Evolutionary conservation across 2,888 invertebrate species (phyloP).

Genomic region (Syritta pipiens): DNA sequence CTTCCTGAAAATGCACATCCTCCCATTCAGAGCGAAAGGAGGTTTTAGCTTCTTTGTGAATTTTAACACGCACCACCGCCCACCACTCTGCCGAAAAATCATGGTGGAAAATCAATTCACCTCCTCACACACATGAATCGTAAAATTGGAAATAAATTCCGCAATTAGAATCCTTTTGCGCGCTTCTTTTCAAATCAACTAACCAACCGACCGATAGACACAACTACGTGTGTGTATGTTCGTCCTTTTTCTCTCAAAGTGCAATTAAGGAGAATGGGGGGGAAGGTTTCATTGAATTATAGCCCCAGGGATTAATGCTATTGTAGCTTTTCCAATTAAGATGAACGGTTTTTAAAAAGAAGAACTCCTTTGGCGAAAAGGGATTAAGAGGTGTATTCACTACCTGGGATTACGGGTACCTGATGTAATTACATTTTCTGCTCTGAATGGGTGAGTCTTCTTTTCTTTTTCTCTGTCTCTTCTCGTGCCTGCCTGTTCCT

Average conservation of each 20-base stretch:
- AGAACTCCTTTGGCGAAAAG: slow-evolving; percentile 22
- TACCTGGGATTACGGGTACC: slow-evolving; percentile 33
- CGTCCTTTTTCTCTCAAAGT: slow-evolving; percentile 25
- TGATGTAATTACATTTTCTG: slow-evolving; percentile 60
- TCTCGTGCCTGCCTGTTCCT: background rate
- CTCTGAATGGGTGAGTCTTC: slow-evolving; percentile 35
- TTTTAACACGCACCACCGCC: background rate
- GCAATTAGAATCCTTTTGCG: slow-evolving; percentile 27
- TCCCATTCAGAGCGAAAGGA: slow-evolving; percentile 5
- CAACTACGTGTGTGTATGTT: too few relatives aligned
- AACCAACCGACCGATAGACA: too few relatives aligned
- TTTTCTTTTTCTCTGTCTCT: background rate
- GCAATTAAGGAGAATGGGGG: slow-evolving; percentile 60
- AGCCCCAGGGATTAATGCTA: slow-evolving; percentile 59
- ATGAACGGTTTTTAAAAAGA: slow-evolving; percentile 56
- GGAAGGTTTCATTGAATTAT: slow-evolving; percentile 66
- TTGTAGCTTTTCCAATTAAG: slow-evolving; percentile 64
- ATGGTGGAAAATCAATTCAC: slow-evolving; percentile 12
- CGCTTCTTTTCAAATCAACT: slow-evolving; percentile 1
- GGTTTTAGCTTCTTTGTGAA: slow-evolving; percentile 14
- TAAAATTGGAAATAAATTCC: slow-evolving; percentile 53
- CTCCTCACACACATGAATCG: background rate
- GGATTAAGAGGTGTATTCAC: slow-evolving; percentile 36
- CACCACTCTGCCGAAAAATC: too few relatives aligned
- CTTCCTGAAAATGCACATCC: slow-evolving; percentile 47